Base-by-base conservation (phyloP, 2,797 vertebrate genomes). In the Chelmon rostratus region DNA sequence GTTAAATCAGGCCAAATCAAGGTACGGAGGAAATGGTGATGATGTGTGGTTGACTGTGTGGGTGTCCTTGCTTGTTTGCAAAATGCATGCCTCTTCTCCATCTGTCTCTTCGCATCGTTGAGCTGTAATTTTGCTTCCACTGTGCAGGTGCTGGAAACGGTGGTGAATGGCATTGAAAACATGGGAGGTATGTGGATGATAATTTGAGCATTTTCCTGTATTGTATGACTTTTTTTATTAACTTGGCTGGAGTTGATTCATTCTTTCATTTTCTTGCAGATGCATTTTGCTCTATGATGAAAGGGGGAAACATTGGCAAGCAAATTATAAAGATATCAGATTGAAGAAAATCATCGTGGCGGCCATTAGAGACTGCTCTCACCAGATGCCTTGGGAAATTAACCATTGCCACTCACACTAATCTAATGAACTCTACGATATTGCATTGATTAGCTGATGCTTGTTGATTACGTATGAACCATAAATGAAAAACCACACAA, bases 231-330 rank as follows among this genome's bases (percentile, higher is more conserved):
- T 40, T 7, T 52, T 42, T 6, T 13, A 10, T 44, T 54, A 1
- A 47, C 11, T 18, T 54, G 15, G 40, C n/a, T 35, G n/a, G 44
- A 64, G 6, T 63, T 78, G 19, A 69, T 40, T 46, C 4, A 1
- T 72, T 42, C 35, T n/a, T 15, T n/a, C 28, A 8, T 82, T 71
- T 72, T 76, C 79, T 95, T 95, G 42, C 93, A 99, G 98, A 88
- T n/a, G 97, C 98, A 52, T 99, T 99, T 92, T 96, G 96, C 92
- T 97, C 97, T 19, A 96, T 99, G 98, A 99, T 99, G 98, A 96
- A 83, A 56, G 98, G 98, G 42, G 97, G 98, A 68, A 99, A 99
- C 87, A 86, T 94, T 12, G 98, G 98, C 81, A 99, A 99, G 92
- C 98, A 99, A 91, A 95, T 99, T 44, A 91, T 99, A 78, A 96